A percentile compares a stretch with the other conserved stretches of the same genome.
Conservation (phyloP, 1,140 invertebrate species). For the Pissodes strobi region DNA sequence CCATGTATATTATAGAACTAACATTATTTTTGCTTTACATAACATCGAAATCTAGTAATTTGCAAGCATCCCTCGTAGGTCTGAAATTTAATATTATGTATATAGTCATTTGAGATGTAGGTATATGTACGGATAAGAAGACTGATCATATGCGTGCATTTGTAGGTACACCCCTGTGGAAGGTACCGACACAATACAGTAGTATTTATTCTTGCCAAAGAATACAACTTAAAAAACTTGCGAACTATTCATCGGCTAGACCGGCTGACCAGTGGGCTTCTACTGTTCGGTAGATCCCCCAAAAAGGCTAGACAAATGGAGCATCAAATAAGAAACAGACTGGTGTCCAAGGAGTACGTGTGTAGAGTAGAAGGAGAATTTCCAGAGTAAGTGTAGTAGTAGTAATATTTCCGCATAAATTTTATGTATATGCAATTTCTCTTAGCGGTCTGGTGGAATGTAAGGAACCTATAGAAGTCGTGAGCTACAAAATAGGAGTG, state of each 20-base stretch:
- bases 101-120: too few species aligned
- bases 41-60: too few species aligned
- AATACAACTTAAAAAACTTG: constrained; percentile 91
- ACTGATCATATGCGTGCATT: too few species aligned
- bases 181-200: constrained; percentile 95
- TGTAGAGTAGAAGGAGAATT: constrained; percentile 96
- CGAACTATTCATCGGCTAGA: constrained; percentile 91
- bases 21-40: too few species aligned
- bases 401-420: too few species aligned
- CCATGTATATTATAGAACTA: too few species aligned
- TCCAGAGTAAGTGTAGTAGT: constrained; percentile 93
- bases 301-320: constrained; percentile 92
- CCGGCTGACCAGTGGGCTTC: constrained; percentile 89
- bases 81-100: too few species aligned
- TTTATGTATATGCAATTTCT: too few species aligned
- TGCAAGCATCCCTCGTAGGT: too few species aligned
- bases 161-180: constrained; percentile 94
- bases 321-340: constrained; percentile 88
- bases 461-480: constrained; percentile 88
- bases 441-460: constrained; percentile 83
- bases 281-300: constrained; percentile 91
- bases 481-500: constrained; percentile 95
- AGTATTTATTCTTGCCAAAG: constrained; percentile 94
- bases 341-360: constrained; percentile 96
- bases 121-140: too few species aligned